These are phyloP conservation scores for Amphimallon solstitiale DNA, from an alignment of 2,888 invertebrate genomes.

Conservation along the genomic window DNA sequence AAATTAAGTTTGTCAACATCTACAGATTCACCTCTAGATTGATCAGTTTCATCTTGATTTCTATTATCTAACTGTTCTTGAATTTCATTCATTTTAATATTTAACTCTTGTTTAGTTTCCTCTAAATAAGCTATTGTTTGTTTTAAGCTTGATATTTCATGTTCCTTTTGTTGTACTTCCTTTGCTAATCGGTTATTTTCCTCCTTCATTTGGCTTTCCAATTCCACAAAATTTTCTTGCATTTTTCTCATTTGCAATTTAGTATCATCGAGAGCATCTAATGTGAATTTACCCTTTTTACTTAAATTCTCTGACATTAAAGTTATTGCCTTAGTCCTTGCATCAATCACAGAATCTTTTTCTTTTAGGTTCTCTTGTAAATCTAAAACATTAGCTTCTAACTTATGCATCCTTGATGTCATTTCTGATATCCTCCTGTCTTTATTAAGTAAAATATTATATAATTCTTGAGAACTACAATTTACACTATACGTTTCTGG, in stretches of 20 bases:
- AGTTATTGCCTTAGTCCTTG: slow-evolving; percentile 81
- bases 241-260: slow-evolving; percentile 82
- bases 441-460: slow-evolving; percentile 67
- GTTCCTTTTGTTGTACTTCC: slow-evolving; percentile 69
- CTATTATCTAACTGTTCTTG: slow-evolving; percentile 31
- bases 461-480: slow-evolving; percentile 59
- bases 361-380: slow-evolving; percentile 84
- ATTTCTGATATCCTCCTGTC: slow-evolving; percentile 74
- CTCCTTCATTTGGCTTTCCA: slow-evolving; percentile 77
- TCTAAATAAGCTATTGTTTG: slow-evolving; percentile 54
- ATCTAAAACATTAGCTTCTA: slow-evolving; percentile 82
- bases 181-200: slow-evolving; percentile 71
- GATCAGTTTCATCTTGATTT: neutral
- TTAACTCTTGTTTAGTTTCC: slow-evolving; percentile 50
- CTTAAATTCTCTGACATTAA: slow-evolving; percentile 79
- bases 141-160: slow-evolving; percentile 60
- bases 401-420: slow-evolving; percentile 74
- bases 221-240: slow-evolving; percentile 79
- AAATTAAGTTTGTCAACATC: slow-evolving; percentile 35
- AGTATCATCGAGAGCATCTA: slow-evolving; percentile 80
- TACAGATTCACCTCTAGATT: neutral
- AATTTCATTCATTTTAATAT: slow-evolving; percentile 48
- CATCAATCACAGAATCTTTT: slow-evolving; percentile 85
- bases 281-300: slow-evolving; percentile 76
- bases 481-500: slow-evolving; percentile 56